A percentile compares a stretch with the other conserved stretches of the same genome.
Conservation (phyloP, 2,113 vertebrate genomes). For the Sinosuthora webbiana region DNA sequence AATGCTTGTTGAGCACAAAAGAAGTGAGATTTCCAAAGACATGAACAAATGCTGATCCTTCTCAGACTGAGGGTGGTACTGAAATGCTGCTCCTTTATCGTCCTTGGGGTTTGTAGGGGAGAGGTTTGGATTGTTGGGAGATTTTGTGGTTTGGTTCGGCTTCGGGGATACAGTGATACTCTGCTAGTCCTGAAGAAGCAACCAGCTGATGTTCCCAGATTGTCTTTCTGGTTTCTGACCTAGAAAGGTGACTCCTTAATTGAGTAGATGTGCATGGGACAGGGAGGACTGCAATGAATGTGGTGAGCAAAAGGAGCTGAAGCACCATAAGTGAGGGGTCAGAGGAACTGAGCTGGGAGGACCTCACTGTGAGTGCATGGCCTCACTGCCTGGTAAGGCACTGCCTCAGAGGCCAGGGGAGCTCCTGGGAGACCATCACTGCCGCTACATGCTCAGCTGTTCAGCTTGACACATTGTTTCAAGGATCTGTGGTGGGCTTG, state of each 20-base stretch:
- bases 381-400: neutral
- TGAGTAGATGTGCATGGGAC: neutral
- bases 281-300: neutral
- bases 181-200: neutral
- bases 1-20: neutral
- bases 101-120: neutral
- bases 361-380: rapidly evolving
- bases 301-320: neutral
- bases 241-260: neutral
- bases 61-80: neutral
- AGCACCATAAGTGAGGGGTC: rapidly evolving
- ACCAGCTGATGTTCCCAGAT: neutral
- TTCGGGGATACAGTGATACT: neutral
- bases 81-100: neutral
- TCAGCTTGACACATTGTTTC: neutral
- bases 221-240: neutral
- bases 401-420: neutral
- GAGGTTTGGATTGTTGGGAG: neutral
- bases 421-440: rapidly evolving
- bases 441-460: neutral
- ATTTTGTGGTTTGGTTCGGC: neutral
- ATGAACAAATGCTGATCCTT: neutral
- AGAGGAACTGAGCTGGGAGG: neutral
- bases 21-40: neutral
- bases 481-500: neutral